Conservation (phyloP, 1,140 invertebrate species). For the Plectrocnemia conspersa region DNA sequence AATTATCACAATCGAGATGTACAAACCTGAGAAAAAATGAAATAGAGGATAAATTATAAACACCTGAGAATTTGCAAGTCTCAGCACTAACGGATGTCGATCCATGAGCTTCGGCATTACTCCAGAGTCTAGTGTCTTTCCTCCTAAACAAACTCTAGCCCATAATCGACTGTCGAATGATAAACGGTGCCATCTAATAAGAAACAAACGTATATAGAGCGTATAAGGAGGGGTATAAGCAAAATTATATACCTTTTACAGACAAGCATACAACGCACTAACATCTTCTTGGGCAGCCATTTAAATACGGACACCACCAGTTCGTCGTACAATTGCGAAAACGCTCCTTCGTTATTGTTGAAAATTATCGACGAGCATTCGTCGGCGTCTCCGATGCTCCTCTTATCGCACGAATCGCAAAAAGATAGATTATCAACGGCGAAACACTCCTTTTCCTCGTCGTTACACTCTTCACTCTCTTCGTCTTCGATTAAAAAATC, state of each 20-base stretch:
- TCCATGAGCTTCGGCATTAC: conserved; percentile 66
- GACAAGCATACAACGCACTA: conserved; percentile 66
- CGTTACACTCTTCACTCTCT: neutral
- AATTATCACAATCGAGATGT: too few species aligned
- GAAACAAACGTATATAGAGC: conserved; percentile 2
- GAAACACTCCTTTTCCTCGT: conserved; percentile 27
- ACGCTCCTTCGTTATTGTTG: conserved; percentile 18
- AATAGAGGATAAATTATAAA: conserved; percentile 24
- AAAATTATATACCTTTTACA: conserved; percentile 57
- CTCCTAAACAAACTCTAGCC: conserved; percentile 74
- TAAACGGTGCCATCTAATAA: conserved; percentile 66
- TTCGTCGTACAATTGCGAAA: conserved; percentile 62
- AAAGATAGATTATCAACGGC: conserved; percentile 16
- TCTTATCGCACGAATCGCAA: conserved; percentile 12
- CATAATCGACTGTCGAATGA: conserved; percentile 78
- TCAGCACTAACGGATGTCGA: conserved; percentile 67
- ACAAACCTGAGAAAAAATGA: neutral
- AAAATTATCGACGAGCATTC: neutral
- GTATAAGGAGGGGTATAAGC: too few species aligned
- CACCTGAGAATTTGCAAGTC: conserved; percentile 72
- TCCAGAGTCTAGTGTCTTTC: conserved; percentile 60
- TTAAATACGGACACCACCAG: conserved; percentile 76
- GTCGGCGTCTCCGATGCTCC: neutral
- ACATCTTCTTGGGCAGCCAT: conserved; percentile 71
- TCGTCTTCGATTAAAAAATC: too few species aligned